Percentiles rank a stretch among this genome's conserved stretches.
Evolutionary conservation across 2,797 vertebrate species (phyloP).

Genomic region (Hirundo rustica): DNA sequence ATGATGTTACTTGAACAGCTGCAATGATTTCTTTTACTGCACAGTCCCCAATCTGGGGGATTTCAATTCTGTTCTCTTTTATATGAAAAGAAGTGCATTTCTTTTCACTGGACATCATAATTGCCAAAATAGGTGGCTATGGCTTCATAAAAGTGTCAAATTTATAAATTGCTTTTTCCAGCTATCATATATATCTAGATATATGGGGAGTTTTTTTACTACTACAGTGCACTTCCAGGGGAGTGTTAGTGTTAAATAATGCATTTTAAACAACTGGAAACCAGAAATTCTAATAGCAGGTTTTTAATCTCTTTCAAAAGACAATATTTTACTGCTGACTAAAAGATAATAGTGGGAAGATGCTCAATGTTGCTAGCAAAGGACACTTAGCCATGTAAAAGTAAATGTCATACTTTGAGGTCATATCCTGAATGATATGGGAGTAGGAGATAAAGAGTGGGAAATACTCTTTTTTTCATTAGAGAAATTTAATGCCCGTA

Average conservation of each 20-base stretch:
- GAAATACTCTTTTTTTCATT: not conserved
- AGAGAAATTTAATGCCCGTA: not conserved
- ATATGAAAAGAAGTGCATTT: not conserved
- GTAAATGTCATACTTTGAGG: constrained; percentile 40
- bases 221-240: not conserved
- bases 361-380: not conserved
- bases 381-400: not conserved
- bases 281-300: constrained; percentile 38
- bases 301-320: constrained; percentile 46
- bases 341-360: not conserved
- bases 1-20: not conserved
- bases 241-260: constrained; percentile 45
- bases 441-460: not conserved
- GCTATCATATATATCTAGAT: not conserved
- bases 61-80: constrained; percentile 12
- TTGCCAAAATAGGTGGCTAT: constrained; percentile 41
- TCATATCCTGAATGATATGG: not conserved
- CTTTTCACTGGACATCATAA: constrained; percentile 29
- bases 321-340: constrained; percentile 29
- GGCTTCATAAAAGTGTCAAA: constrained; percentile 42
- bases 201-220: not conserved
- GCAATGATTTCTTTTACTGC: constrained; percentile 31
- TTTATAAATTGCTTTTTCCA: constrained; percentile 4
- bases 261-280: constrained; percentile 48
- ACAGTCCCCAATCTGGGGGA: not conserved